Evolutionary conservation across 2,888 invertebrate genomes (phyloP).

Genomic region (Smittia aterrima): DNA sequence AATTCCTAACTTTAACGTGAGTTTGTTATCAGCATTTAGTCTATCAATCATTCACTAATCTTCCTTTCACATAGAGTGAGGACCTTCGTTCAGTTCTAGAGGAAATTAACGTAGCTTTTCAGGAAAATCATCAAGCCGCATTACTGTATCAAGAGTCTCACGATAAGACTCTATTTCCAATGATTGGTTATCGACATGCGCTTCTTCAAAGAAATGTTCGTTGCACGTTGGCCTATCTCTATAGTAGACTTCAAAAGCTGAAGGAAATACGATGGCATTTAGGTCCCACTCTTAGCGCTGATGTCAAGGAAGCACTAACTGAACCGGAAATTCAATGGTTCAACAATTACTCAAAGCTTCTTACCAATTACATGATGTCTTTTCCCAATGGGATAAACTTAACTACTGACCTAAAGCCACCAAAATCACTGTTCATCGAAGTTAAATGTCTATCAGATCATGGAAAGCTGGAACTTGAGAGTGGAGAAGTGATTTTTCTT

Average conservation of each 20-base stretch:
- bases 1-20: constrained; percentile 40
- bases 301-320: constrained; percentile 75
- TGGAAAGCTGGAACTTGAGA: constrained; percentile 90
- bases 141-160: constrained; percentile 56
- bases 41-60: neutral
- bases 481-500: constrained; percentile 84
- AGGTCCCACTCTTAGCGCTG: constrained; percentile 84
- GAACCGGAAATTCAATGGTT: constrained; percentile 87
- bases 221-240: constrained; percentile 80
- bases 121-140: constrained; percentile 83
- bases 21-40: constrained; percentile 45
- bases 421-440: constrained; percentile 88
- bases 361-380: constrained; percentile 87
- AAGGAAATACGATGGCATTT: constrained; percentile 93
- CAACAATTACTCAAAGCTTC: constrained; percentile 77
- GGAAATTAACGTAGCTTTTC: constrained; percentile 80
- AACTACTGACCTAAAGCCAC: constrained; percentile 83
- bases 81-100: constrained; percentile 77
- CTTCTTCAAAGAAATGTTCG: constrained; percentile 86
- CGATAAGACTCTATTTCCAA: constrained; percentile 64
- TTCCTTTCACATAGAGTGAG: constrained; percentile 64
- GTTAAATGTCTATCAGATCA: constrained; percentile 87
- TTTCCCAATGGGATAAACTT: constrained; percentile 84
- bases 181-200: constrained; percentile 79
- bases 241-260: constrained; percentile 76